Base-by-base conservation (phyloP, 2,797 vertebrate genomes). In the Phoeniculus purpureus region DNA sequence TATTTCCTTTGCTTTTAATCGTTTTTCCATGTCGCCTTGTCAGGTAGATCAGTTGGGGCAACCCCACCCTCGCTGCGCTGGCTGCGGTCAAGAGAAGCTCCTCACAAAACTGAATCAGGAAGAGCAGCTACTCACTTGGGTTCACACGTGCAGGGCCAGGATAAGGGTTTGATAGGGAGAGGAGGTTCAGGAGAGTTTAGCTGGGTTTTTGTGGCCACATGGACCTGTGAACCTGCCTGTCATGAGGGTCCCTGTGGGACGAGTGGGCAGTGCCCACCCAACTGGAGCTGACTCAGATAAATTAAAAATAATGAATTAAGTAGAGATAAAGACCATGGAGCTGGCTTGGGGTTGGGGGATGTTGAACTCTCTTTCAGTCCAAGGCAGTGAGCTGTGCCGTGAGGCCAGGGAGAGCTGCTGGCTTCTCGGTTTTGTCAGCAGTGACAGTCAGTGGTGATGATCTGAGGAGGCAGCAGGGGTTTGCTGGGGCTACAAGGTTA, bases 181-280 rank as follows among this genome's bases (percentile, higher is more conserved):
- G 18, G 20, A 10, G 15, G 3, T 43, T 23, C 61, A 55, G 26
- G 62, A 67, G 65, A n/a, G 51, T 26, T 29, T 16, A 13, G 43
- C 43, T 43, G 43, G 43, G 43, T 43, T 43, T 43, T 43, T 43
- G 43, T 43, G 43, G 43, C 43, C 43, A 43, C 43, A 43, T 43
- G 13, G 13, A 43, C 43, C 43, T 43, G 0, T 0, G 0, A 21
- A 2, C 3, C 20, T 54, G 32, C 59, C 43, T n/a, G 16, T 29
- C 26, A 3, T 51, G 34, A 67, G 32, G 43, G 55, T 40, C 75
- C 27, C 5, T 10, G 31, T 23, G 34, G 56, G 16, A 29, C 1
- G 1, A 13, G 22, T 4, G 12, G 61, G 45, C 15, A 16, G 16
- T 65, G 31, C 78, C 34, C 12, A 25, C 22, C 18, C 19, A 21